Evolutionary conservation across 2,888 invertebrate species (phyloP).

Genomic region (Agonopterix heracliana): DNA sequence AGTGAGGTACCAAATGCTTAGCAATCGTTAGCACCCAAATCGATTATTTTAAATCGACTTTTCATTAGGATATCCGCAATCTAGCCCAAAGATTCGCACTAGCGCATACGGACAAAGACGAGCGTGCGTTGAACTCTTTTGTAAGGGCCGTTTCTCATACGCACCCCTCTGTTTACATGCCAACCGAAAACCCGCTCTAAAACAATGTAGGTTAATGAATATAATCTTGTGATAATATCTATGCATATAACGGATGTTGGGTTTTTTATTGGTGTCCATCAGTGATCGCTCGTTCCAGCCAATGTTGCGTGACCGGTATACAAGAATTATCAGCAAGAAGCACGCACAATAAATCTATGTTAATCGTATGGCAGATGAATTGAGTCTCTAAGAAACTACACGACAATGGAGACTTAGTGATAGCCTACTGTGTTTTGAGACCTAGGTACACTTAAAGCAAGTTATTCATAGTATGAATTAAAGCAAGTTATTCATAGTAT

Average conservation of each 20-base stretch:
- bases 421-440: too few relatives aligned
- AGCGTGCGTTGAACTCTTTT: constrained; percentile 75
- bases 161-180: constrained; percentile 28
- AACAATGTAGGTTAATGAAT: constrained; percentile 35
- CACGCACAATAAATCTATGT: constrained; percentile 16
- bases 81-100: constrained; percentile 36
- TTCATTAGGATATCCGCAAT: neutral
- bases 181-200: constrained; percentile 40
- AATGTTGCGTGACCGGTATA: constrained; percentile 46
- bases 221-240: constrained; percentile 28
- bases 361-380: constrained; percentile 6
- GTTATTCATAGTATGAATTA: too few relatives aligned
- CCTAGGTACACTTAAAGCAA: too few relatives aligned
- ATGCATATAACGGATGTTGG: constrained; percentile 43
- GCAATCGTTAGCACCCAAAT: too few relatives aligned
- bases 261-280: constrained; percentile 41
- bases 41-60: too few relatives aligned
- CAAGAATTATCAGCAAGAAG: constrained; percentile 26
- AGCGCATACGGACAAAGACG: constrained; percentile 53
- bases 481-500: too few relatives aligned
- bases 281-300: constrained; percentile 29
- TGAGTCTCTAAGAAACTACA: too few relatives aligned
- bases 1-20: too few relatives aligned
- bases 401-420: too few relatives aligned
- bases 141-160: constrained; percentile 61